Evolutionary conservation across 2,888 invertebrate species (phyloP), one percentile per base, ranked within the genome.

Genomic region (Charanyca ferruginea): DNA sequence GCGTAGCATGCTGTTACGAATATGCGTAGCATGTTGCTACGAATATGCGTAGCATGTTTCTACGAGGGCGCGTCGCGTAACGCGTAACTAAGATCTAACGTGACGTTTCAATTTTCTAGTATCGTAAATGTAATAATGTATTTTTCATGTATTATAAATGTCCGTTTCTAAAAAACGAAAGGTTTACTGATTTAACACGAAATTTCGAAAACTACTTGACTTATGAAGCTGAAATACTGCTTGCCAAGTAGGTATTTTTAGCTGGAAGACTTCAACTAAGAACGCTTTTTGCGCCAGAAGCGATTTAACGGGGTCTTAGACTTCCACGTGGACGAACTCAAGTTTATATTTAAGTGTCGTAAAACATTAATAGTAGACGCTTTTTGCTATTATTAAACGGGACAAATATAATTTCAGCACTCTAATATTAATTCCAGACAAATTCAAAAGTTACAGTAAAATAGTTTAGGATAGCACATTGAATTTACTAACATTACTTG

Each of bases 11-110:
- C 9, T 23, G 57, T n/a, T 22, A 22, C 47, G n/a, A n/a, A n/a
- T n/a, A n/a, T 6, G 18, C 60, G 67, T 67, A 67, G 68, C 48
- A 20, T 2, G 1, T n/a, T 22, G 55, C 48, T 64, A 53, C 66
- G 7, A 18, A n/a, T n/a, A n/a, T n/a, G n/a, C 18, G 13, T 9
- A 49, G n/a, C 9, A 28, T 28, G 4, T 28, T n/a, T n/a, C 32
- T 32, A 32, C 32, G 32, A 32, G 9, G 32, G 9, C 9, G 32
- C 2, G 3, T 20, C 23, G 25, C 32, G 44, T 44, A 65, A 45
- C 35, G n/a, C n/a, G n/a, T n/a, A n/a, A 45, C 18, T 35, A 55
- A 3, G 8, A 5, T 13, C 11, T 38, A 18, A 16, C 13, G 28
- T 18, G 3, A 13, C 11, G 16, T 38, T 38, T 13, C 5, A 16